phyloP scores from a whole-genome alignment of 2,797 vertebrate genomes.

The Cyclura pinguis region DNA sequence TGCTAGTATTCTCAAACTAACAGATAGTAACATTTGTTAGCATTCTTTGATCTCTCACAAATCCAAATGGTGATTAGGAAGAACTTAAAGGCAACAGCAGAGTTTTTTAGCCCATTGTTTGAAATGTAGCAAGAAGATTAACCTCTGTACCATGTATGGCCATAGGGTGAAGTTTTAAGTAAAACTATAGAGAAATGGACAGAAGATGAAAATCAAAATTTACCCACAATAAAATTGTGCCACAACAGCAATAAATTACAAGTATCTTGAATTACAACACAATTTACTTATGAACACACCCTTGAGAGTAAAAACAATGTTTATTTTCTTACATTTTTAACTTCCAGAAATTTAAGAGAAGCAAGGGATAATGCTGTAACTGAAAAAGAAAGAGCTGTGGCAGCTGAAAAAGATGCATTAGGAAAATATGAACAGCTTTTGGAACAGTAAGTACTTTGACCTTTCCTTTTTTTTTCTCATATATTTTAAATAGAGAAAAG shows the following conservation, averaged over 20 bases:
- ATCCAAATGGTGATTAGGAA: too few species aligned
- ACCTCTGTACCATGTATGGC: too few species aligned
- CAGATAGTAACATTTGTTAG: too few species aligned
- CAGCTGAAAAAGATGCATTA: constrained; percentile 88
- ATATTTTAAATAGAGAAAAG: not conserved
- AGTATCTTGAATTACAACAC: not conserved
- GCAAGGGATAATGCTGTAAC: constrained; percentile 90
- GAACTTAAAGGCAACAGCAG: too few species aligned
- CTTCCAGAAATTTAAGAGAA: constrained; percentile 91
- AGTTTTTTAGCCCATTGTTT: too few species aligned
- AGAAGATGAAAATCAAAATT: not conserved
- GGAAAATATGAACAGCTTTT: constrained; percentile 92
- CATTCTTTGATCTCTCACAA: too few species aligned
- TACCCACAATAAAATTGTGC: not conserved
- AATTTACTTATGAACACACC: not conserved
- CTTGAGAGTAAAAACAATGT: constrained; percentile 12
- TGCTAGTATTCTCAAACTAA: too few species aligned
- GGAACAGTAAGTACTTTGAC: constrained; percentile 89
- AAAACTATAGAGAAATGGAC: not conserved
- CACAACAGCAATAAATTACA: not conserved
- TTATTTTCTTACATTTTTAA: constrained; percentile 39
- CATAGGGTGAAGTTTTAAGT: not conserved
- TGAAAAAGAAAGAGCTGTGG: constrained; percentile 90
- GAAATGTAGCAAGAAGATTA: too few species aligned
- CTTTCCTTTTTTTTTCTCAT: not conserved